Evolutionary conservation across 1,140 invertebrate genomes (phyloP).

Genomic region (Orius insidiosus): DNA sequence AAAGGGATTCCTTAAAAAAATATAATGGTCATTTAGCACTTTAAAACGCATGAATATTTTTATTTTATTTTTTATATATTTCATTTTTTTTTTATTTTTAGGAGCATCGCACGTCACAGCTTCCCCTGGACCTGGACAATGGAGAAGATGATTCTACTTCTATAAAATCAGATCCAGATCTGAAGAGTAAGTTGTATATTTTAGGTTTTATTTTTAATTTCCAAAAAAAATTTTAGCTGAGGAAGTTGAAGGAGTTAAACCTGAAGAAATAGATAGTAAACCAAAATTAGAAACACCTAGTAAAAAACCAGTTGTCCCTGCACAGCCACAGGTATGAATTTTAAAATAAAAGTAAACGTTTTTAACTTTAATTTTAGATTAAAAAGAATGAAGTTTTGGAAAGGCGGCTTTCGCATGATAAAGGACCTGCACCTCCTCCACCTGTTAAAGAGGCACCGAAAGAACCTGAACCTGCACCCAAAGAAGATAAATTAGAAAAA

Average conservation of each 20-base stretch:
- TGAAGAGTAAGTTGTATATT: conserved; percentile 51
- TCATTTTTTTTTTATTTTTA: conserved; percentile 25
- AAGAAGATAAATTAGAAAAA: no score
- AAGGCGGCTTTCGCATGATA: conserved; percentile 30
- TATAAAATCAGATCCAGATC: conserved; percentile 56
- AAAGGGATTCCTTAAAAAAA: neutral
- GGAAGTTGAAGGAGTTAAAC: conserved; percentile 29
- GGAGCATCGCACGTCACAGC: conserved; percentile 68
- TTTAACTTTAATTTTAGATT: neutral
- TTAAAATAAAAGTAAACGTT: neutral
- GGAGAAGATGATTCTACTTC: conserved; percentile 66
- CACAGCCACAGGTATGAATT: neutral
- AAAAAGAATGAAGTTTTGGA: conserved; percentile 17
- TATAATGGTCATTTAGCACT: no score
- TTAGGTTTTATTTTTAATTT: neutral
- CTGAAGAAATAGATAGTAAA: conserved; percentile 22
- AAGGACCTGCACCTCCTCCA: conserved; percentile 49
- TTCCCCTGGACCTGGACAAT: conserved; percentile 62
- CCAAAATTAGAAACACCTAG: conserved; percentile 11
- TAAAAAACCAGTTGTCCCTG: conserved; percentile 11
- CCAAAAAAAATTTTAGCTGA: conserved; percentile 16
- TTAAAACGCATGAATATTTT: neutral
- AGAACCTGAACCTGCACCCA: neutral
- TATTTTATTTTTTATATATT: neutral
- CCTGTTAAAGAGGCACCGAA: conserved; percentile 21